These are phyloP conservation scores for Drosophila nasuta DNA, from an alignment of 1,140 invertebrate genomes.

Conservation along the genomic window DNA sequence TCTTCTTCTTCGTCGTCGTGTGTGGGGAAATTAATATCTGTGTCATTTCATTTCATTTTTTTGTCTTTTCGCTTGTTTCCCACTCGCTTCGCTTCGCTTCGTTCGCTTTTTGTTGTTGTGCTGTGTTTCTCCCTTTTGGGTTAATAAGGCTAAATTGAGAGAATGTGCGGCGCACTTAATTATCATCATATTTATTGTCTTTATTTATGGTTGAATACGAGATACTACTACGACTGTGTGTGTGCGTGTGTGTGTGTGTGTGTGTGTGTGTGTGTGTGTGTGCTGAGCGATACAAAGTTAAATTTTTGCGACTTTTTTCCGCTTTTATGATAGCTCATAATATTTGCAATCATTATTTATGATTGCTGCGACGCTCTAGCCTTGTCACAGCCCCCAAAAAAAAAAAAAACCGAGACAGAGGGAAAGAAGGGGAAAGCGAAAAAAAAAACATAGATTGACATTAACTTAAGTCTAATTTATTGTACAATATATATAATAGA, in stretches of 20 bases:
- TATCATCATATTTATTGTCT: conserved; percentile 81
- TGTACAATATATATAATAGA: background rate
- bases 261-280: conserved; percentile 2
- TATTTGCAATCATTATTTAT: conserved; percentile 57
- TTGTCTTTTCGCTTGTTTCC: conserved; percentile 23
- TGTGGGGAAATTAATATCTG: conserved; percentile 76
- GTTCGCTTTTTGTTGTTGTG: conserved; percentile 3
- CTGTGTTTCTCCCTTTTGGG: conserved; percentile 57
- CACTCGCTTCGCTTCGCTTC: no score
- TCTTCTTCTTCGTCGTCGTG: conserved; percentile 4
- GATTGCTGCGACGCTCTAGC: conserved; percentile 8
- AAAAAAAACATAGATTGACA: background rate
- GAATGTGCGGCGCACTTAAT: conserved; percentile 81
- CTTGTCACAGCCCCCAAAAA: background rate
- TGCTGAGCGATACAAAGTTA: conserved; percentile 15
- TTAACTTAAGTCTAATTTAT: conserved; percentile 25
- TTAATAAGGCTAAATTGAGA: conserved; percentile 82
- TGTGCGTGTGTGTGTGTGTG: background rate
- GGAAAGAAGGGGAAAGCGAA: background rate
- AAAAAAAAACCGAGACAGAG: no score
- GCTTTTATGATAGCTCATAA: conserved; percentile 44
- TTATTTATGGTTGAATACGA: conserved; percentile 50
- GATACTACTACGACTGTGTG: background rate
- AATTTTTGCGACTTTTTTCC: conserved; percentile 28
- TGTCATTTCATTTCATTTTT: conserved; percentile 60